Base-by-base conservation (phyloP, 1,140 invertebrate species). In the Mizuhopecten yessoensis region DNA sequence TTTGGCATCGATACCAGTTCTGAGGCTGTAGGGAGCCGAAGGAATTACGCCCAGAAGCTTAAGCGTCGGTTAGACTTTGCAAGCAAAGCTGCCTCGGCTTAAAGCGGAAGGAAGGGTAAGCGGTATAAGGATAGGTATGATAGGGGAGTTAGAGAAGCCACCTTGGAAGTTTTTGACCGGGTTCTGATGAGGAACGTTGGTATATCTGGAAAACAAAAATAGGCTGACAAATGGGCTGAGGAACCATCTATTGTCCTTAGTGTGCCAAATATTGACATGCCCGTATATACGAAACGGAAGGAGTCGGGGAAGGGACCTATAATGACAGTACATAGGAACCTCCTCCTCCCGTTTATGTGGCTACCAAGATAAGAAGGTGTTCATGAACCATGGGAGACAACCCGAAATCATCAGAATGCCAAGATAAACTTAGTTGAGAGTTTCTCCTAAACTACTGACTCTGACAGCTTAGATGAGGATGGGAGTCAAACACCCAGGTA, bases 161-260 rank as follows among this genome's bases (percentile, higher is more conserved):
- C 49, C n/a, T 20, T 89, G 0, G 34, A 89, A 36, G 33, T 87
- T 0, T 45, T 86, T n/a, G 89, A 92, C 34, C 33, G 36, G 11
- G 87, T 92, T 42, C 29, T 92, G 15, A 86, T 90, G 3, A 75
- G 86, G 86, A 92, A 92, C 45, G 89, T 92, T 29, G 89, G 42
- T 36, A 34, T 90, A 17, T 45, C 34, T 34, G 91, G 91, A 7
- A 90, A 88, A 49, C 86, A 90, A 45, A 92, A 92, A 86, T 34
- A 90, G 34, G 49, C 45, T 49, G 87, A 91, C 33, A 87, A 89
- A 34, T 91, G 90, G 86, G 33, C 11, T 29, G 42, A 49, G 34
- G 88, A 89, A 34, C 36, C 88, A 9, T 89, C 89, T 57, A 42
- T 91, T 34, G 39, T 91, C 23, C 17, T 89, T 29, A 87, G 36